These are phyloP conservation scores for Morus bassanus DNA, from an alignment of 2,797 vertebrate species.

Conservation along the genomic window DNA sequence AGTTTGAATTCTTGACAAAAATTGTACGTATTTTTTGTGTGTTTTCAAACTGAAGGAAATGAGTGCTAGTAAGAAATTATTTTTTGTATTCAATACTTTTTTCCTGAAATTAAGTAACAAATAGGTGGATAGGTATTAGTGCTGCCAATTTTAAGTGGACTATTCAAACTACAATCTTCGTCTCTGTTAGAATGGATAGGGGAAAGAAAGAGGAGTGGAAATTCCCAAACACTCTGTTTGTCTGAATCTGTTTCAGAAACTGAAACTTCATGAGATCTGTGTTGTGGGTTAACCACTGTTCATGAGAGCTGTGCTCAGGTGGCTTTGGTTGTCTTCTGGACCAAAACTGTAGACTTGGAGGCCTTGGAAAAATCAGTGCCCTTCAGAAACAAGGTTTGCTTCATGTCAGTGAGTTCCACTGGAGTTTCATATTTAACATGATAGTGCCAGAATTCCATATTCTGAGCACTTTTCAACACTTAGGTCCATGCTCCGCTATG, in stretches of 20 bases:
- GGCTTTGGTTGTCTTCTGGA: not conserved
- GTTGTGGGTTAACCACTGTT: not conserved
- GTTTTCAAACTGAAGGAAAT: not conserved
- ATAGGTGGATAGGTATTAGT: not conserved
- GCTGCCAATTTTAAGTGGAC: not conserved
- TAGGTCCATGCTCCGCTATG: not conserved
- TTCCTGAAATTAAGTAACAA: not conserved
- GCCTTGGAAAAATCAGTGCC: not conserved
- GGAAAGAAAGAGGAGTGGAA: not conserved
- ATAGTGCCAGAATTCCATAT: not conserved
- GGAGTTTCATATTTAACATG: not conserved
- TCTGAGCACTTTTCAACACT: not conserved
- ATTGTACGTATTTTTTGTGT: not conserved
- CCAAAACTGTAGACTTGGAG: not conserved
- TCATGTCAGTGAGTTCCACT: not conserved
- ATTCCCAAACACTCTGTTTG: not conserved
- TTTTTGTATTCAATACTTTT: not conserved
- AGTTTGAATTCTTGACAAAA: not conserved
- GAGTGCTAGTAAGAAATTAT: not conserved
- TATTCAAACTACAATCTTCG: not conserved
- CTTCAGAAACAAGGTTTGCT: not conserved
- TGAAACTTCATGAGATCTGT: not conserved
- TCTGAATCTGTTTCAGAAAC: not conserved
- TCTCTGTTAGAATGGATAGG: not conserved
- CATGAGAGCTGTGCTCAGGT: not conserved